Base-by-base conservation (phyloP, 1,140 invertebrate species). In the Drosophila oshimai region DNA sequence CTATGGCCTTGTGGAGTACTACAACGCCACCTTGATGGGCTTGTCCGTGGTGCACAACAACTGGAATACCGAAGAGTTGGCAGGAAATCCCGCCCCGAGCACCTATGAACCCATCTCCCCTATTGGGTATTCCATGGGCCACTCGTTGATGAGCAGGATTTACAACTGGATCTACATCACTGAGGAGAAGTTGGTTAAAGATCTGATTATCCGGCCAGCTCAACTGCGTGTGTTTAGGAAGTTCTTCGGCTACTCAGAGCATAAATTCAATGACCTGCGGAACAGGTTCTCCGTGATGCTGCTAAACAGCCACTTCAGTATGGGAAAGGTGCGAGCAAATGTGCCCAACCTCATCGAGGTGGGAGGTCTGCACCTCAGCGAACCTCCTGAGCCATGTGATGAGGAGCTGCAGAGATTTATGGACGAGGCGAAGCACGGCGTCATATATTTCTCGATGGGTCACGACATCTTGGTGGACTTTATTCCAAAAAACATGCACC, bases 391-490 rank as follows among this genome's bases (percentile, higher is more conserved):
- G 0, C 53, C 91, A 2, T 72, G 93, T 5, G 57, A 62, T 5
- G 6, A 15, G 4, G 13, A 70, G 1, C 61, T 93, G 0, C 80
- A 93, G 75, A 83, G 90, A 34, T 91, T 93, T 68, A 70, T 95
- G 28, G 92, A 94, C 67, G 88, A 92, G 24, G 92, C 93, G 2
- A 89, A 83, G 12, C 42, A 93, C 10, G 94, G 94, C 2, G 92
- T 92, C 0, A 88, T 95, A 6, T 94, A 93, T 34, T 93, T 95
- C 28, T 94, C 92, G 54, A 91, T 94, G 29, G 94, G 94, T 0
- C 93, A 93, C 0, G 93, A 94, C 76, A 75, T 94, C 0, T 83
- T 92, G 58, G 91, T 91, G 28, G 89, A 90, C 6, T 92, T 91
- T 20, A 75, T 94, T 61, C 91, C 92, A 0, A 24, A 69, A 0